Percentiles rank a stretch among this genome's conserved stretches.
Conservation (phyloP, 2,888 invertebrate genomes). For the Bruchidius siliquastri region DNA sequence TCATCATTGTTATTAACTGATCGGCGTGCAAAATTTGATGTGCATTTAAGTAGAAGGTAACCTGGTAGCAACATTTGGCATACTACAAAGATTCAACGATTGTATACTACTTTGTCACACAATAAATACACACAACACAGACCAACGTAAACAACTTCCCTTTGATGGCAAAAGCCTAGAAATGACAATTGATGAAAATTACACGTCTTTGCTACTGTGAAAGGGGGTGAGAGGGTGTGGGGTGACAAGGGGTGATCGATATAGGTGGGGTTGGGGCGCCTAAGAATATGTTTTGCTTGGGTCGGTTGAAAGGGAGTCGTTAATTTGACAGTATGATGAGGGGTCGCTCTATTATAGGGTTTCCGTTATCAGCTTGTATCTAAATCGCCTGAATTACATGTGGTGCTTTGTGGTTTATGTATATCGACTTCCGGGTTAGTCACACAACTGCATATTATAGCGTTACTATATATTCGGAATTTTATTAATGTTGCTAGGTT, state of each 20-base stretch:
- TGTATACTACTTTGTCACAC: too few species aligned
- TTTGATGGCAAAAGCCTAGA: not conserved
- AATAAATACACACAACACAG: not conserved
- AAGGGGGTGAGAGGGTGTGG: not conserved
- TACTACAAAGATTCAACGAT: too few species aligned
- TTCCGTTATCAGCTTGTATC: not conserved
- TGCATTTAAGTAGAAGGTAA: too few species aligned
- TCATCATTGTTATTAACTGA: too few species aligned
- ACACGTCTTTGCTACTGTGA: not conserved
- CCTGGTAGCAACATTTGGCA: too few species aligned
- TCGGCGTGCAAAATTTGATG: too few species aligned
- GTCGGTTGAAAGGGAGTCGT: not conserved
- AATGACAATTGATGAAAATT: not conserved
- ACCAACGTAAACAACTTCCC: not conserved
- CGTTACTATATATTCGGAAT: too few species aligned
- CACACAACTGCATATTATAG: too few species aligned
- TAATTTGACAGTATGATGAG: not conserved
- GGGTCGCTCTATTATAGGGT: not conserved
- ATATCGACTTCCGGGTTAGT: too few species aligned
- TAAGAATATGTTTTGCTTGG: not conserved
- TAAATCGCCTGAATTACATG: not conserved
- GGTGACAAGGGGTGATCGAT: not conserved
- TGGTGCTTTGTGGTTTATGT: not conserved
- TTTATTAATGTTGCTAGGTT: too few species aligned
- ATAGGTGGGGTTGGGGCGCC: not conserved